Evolutionary conservation across 2,113 vertebrate species (phyloP).

Genomic region (Toxostoma redivivum): DNA sequence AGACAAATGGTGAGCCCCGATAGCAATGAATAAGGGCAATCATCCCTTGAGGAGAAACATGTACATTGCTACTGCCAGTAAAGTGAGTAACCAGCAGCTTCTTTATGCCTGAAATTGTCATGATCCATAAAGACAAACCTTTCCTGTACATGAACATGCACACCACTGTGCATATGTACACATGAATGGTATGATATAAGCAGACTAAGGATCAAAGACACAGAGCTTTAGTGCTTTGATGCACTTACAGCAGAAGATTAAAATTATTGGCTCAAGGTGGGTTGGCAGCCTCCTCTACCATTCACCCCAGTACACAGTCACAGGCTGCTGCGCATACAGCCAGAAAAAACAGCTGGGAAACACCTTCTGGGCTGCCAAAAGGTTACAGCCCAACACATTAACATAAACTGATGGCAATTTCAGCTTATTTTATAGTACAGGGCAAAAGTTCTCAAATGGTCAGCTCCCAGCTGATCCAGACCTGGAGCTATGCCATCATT

Average conservation of each 20-base stretch:
- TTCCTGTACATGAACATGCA: background rate
- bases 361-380: background rate
- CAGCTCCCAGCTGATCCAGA: background rate
- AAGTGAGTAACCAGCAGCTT: background rate
- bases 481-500: background rate
- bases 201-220: background rate
- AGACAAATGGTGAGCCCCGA: background rate
- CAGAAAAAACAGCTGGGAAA: background rate
- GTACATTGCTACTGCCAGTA: background rate
- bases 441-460: background rate
- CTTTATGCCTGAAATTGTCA: background rate
- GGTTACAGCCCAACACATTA: background rate
- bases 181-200: background rate
- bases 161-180: background rate
- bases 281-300: background rate
- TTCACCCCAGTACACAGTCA: background rate
- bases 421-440: background rate
- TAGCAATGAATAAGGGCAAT: background rate
- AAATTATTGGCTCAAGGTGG: background rate
- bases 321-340: background rate
- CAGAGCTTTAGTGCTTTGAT: background rate
- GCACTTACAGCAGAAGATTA: background rate
- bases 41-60: background rate
- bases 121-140: background rate
- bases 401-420: background rate